Base-by-base conservation (phyloP, 2,797 vertebrate species). In the Gobionotothen gibberifrons region DNA sequence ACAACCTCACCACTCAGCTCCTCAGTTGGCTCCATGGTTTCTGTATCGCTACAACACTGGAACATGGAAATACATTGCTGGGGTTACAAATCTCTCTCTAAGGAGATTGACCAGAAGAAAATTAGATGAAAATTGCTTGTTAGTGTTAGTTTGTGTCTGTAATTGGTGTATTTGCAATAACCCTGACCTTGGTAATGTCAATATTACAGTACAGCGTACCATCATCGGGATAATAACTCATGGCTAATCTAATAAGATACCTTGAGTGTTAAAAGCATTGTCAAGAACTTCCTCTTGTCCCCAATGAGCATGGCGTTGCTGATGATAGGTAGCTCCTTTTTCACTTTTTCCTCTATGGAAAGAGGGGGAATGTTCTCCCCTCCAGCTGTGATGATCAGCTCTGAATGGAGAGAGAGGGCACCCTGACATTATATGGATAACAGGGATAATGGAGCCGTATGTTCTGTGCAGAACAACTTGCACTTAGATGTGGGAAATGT, bases 321-420 rank as follows among this genome's bases (percentile, higher is more conserved):
- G 63, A 97, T 74, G 59, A 96, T 90, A 1, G 96, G 94, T 19
- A 97, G 79, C 57, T 96, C 94, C 12, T 78, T 94, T 85, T 96
- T 97, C 72, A 97, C 93, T 0, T 95, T 93, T 39, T 97, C 94
- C 88, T 98, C 96, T 0, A 95, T 95, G 48, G 93, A 94, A 70
- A 97, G 62, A 0, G 96, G 96, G 12, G 96, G 92, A 51, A 97
- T 79, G 0, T 96, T 97, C 89, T 97, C 96, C 54, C 96, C 96
- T 16, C 96, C 96, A 0, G 96, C 95, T 2, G 96, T 97, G 89
- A 97, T 96, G 73, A 97, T 95, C 53, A 97, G 69, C 85, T 97
- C 96, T 97, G 73, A 69, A 91, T 46, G 9, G 3, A 64, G 36
- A 26, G 32, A 76, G 14, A 74, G 39, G 64, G 3, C 81, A 79